Base-by-base conservation (phyloP, 2,888 invertebrate species). In the Trichogramma dendrolimi region DNA sequence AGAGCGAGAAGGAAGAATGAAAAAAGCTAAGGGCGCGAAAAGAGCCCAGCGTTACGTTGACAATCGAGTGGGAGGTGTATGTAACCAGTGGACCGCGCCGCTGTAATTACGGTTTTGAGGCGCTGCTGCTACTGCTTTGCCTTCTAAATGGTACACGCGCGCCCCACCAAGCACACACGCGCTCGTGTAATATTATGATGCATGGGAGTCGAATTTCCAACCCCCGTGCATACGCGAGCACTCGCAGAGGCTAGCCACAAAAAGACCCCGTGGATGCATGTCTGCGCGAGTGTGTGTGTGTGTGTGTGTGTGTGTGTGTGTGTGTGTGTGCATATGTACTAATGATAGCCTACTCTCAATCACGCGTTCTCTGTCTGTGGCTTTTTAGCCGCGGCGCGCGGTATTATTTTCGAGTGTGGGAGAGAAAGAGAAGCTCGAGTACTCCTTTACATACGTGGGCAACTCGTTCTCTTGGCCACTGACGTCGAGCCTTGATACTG, bases 201-300 rank as follows among this genome's bases (percentile, higher is more conserved):
- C 72, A 74, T 72, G 75, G 73, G 79, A 78, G 75, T 76, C 73
- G 75, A 73, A 76, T 79, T 77, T 66, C 75, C 77, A 74, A 78
- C 75, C 78, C 78, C 27, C 27, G 27, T 27, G 27, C 27, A 27
- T 27, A 27, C 27, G 27, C 27, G 27, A 27, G 27, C 27, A 27
- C 27, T 27, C 27, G 27, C 74, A 42, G 54, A 66, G 73, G 71
- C 71, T 71, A 71, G 73, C 77, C 77, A 67, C 76, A 74, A 68
- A 27, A 27, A 67, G 65, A 71, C 71, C 72, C 71, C 69, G 67
- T 69, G 38, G 27, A 27, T 27, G 27, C 27, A 27, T 27, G 27
- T 27, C 27, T 27, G 27, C 27, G 27, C 27, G 27, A 27, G 27
- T 27, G 27, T 27, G 27, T 14, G 14, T 14, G 14, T 14, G 14